Base-by-base conservation (phyloP, 2,797 vertebrate species). In the Poecilia velifera region DNA sequence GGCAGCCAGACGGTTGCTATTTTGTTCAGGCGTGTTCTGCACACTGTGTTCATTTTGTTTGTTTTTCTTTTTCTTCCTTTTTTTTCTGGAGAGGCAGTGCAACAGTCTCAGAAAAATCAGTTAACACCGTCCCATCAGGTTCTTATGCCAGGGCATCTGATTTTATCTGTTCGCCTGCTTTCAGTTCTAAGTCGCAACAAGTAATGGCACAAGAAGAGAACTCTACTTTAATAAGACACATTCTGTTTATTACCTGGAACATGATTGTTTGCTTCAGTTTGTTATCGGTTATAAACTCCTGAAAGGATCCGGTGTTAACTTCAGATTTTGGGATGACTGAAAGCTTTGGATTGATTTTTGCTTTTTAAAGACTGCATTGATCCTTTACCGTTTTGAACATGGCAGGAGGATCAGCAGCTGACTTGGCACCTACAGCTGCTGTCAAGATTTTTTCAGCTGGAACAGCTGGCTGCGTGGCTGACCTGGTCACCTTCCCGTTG, bases 401-500 rank as follows among this genome's bases (percentile, higher is more conserved):
- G 93, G 84, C 49, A 28, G 86, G 22, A 70, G 81, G 74, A 39
- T 14, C n/a, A 28, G 28, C n/a, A 0, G 31, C 82, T 2, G 93
- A 93, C 62, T 10, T 87, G 55, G 8, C 77, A 2, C 89, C 91
- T 0, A 91, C 97, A 0, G 93, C 91, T 0, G 10, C 89, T 2
- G 87, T 97, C 49, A 98, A 97, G 87, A 87, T 97, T 47, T 74
- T 98, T 45, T 96, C 97, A 0, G 98, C 98, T 0, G 97, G 98
- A 80, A 84, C 92, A 0, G 98, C 97, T 0, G 98, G 94, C 4
- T 99, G 98, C 78, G 83, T 98, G 25, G 97, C 98, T 0, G 98
- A 99, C 81, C 93, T 99, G 86, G 92, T 96, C 91, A 98, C 97
- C 18, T 99, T 97, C 83, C 98, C 98, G 0, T 86, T 99, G 92